Evolutionary conservation across 2,113 vertebrate genomes (phyloP), one percentile per base, ranked within the genome.

Genomic region (Zosterops borbonicus): DNA sequence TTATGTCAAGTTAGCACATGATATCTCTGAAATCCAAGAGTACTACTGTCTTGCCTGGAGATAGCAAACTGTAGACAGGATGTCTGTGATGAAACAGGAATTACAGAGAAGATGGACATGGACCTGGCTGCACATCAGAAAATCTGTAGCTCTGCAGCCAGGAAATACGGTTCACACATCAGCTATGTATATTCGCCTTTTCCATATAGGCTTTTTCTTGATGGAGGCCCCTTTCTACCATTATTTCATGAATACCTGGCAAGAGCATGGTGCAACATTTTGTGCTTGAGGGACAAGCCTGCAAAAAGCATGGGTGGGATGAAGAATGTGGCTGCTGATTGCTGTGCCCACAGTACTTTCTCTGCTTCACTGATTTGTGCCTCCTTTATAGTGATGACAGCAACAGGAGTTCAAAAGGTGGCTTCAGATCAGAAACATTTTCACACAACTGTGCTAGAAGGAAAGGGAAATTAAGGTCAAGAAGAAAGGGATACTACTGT

Each of bases 381-480:
- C 89, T 91, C 83, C 80, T 33, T 93, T 55, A n/a, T 2, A 47
- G 79, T 64, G 87, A 91, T 13, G 23, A 94, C 90, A 96, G 78
- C 62, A 95, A 39, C 18, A 8, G 33, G 59, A 94, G 81, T 89
- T 96, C 89, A 94, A 65, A 95, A 91, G 35, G 6, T 24, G 56
- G 31, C 60, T 70, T 76, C 11, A 5, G 56, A 71, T 67, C 37
- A 71, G 73, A 87, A 89, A 74, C 18, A 25, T 89, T 89, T 90
- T 67, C 73, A 74, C 77, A 87, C 18, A 87, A 39, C 39, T 82
- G 37, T 84, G 33, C 62, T 67, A 39, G 70, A 82, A 93, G 70
- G 63, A 90, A 92, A 90, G 58, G 94, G 69, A 93, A 87, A 83
- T 70, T 41, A 90, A 92, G 76, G 80, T 78, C 76, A 93, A n/a